Percentiles rank a stretch among this genome's conserved stretches.
phyloP scores from a whole-genome alignment of 2,113 vertebrate genomes.

The Rhinoderma darwinii region DNA sequence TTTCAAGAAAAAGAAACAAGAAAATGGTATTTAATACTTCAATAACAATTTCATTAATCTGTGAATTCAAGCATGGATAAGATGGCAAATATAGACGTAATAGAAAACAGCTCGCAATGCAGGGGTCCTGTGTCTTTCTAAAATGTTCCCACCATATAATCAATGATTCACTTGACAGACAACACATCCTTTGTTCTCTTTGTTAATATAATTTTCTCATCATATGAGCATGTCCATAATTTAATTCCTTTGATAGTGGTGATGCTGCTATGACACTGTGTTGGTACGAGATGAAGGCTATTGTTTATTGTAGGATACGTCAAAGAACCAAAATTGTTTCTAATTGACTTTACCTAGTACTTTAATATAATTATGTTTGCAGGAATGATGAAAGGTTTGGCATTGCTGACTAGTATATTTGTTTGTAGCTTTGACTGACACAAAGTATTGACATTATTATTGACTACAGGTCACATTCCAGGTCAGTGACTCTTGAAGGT shows the following conservation, averaged over 20 bases:
- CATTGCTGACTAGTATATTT: background rate
- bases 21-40: background rate
- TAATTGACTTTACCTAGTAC: conserved; percentile 38
- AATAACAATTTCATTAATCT: conserved; percentile 1
- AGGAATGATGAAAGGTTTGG: conserved; percentile 15
- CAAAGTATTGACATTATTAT: background rate
- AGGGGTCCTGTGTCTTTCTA: conserved; percentile 19
- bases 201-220: conserved; percentile 39
- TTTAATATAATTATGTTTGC: conserved; percentile 17
- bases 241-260: conserved; percentile 19
- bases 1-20: conserved; percentile 9
- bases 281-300: conserved; percentile 5
- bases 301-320: conserved; percentile 10
- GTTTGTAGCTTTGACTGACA: conserved; percentile 1
- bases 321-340: conserved; percentile 28
- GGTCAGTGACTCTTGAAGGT: background rate
- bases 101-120: background rate
- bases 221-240: conserved; percentile 37
- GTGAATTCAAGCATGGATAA: background rate
- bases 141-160: conserved; percentile 39
- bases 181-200: conserved; percentile 25
- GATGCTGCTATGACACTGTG: conserved; percentile 3
- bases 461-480: conserved; percentile 19
- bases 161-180: conserved; percentile 14
- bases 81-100: background rate